These are phyloP conservation scores for Automeris io DNA, from an alignment of 2,888 invertebrate species.

Conservation along the genomic window DNA sequence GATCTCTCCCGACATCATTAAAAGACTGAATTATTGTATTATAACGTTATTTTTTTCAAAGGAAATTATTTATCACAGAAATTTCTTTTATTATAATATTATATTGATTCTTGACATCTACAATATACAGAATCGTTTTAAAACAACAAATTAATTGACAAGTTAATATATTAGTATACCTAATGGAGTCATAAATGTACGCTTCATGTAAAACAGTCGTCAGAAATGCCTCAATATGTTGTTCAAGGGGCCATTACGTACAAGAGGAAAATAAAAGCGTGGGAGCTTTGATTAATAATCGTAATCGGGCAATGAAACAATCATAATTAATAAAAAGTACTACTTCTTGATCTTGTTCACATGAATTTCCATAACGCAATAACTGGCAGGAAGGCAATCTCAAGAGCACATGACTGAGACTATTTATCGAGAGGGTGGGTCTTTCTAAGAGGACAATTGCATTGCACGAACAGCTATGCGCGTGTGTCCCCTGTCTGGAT, in stretches of 20 bases:
- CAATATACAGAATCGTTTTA: too few species aligned
- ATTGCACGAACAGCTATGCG: slow-evolving; percentile 21
- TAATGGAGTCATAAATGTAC: slow-evolving; percentile 15
- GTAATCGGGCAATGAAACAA: slow-evolving; percentile 16
- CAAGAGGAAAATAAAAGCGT: slow-evolving; percentile 6
- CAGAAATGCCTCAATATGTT: background rate
- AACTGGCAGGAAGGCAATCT: slow-evolving; percentile 18
- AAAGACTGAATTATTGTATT: too few species aligned
- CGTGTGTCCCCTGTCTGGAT: slow-evolving; percentile 24
- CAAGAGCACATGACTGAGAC: slow-evolving; percentile 23
- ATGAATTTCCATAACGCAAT: slow-evolving; percentile 22
- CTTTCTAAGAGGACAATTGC: slow-evolving; percentile 24
- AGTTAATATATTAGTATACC: background rate
- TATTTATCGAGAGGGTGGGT: slow-evolving; percentile 26
- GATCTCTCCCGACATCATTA: too few species aligned
- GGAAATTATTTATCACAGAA: too few species aligned
- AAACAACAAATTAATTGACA: background rate
- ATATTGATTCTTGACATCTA: too few species aligned
- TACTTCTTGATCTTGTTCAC: slow-evolving; percentile 22
- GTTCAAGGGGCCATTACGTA: background rate
- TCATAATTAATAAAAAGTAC: slow-evolving; percentile 16
- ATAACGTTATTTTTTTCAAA: too few species aligned
- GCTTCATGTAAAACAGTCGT: slow-evolving; percentile 13
- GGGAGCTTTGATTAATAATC: slow-evolving; percentile 5
- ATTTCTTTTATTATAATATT: too few species aligned